These are phyloP conservation scores for Chrysocyon brachyurus DNA, from an alignment of 2,797 vertebrate species.

Conservation along the genomic window DNA sequence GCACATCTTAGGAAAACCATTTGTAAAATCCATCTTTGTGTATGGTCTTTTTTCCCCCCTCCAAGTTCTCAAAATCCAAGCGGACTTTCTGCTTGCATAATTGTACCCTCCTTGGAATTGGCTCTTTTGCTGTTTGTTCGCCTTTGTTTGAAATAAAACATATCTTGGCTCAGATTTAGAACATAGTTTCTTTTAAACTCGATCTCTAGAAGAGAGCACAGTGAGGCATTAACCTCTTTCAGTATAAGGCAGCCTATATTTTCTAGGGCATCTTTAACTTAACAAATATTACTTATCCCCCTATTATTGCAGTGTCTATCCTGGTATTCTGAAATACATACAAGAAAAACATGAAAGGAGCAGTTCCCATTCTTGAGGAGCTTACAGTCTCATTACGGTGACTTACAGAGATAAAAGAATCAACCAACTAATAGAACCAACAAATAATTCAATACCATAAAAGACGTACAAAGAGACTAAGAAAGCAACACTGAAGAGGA, in stretches of 20 bases:
- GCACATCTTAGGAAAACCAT: neutral
- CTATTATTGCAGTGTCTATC: neutral
- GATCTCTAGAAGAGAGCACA: neutral
- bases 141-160: conserved; percentile 30
- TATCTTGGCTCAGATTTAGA: neutral
- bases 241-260: neutral
- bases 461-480: neutral
- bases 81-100: neutral
- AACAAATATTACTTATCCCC: neutral
- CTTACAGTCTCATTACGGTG: neutral
- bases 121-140: neutral
- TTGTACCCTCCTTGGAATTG: neutral
- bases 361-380: neutral
- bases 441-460: neutral
- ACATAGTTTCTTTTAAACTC: neutral
- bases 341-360: neutral
- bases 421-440: no score
- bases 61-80: neutral
- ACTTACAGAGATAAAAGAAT: neutral
- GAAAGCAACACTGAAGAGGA: neutral
- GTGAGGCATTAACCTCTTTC: neutral
- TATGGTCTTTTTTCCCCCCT: neutral
- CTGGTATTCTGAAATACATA: neutral
- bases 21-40: neutral
- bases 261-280: neutral